These are phyloP conservation scores for Romanogobio albipinnatus DNA, from an alignment of 2,113 vertebrate species.

Conservation along the genomic window DNA sequence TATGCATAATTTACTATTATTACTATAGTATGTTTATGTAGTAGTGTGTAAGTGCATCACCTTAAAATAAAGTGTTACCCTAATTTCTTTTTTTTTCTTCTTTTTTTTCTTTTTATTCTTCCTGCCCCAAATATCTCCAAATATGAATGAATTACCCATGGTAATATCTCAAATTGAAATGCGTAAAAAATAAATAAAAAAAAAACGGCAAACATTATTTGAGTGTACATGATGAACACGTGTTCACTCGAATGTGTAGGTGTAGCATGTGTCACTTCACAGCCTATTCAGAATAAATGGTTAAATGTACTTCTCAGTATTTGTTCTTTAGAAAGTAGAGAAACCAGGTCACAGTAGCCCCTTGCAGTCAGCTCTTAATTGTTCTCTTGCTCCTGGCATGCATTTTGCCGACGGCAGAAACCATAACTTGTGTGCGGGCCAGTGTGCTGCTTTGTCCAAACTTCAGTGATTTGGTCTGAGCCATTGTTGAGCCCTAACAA, in stretches of 20 bases:
- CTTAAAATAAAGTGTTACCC: no score
- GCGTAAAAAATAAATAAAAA: no score
- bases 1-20: no score
- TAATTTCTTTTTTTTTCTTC: no score
- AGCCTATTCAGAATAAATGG: conserved; percentile 37
- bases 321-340: conserved; percentile 22
- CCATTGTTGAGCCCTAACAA: conserved; percentile 36
- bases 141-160: not conserved
- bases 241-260: no score
- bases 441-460: conserved; percentile 24
- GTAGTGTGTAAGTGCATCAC: no score
- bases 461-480: conserved; percentile 24
- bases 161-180: not conserved
- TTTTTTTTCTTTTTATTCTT: no score
- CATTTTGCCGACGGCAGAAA: not conserved
- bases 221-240: not conserved
- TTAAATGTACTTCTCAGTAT: conserved; percentile 25
- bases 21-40: no score
- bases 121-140: not conserved
- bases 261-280: conserved; percentile 32
- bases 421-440: not conserved
- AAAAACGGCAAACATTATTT: no score
- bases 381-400: conserved; percentile 31
- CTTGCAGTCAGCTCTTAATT: conserved; percentile 37
- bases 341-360: conserved; percentile 39